Base-by-base conservation (phyloP, 1,140 invertebrate species). In the Coelopa frigida region DNA sequence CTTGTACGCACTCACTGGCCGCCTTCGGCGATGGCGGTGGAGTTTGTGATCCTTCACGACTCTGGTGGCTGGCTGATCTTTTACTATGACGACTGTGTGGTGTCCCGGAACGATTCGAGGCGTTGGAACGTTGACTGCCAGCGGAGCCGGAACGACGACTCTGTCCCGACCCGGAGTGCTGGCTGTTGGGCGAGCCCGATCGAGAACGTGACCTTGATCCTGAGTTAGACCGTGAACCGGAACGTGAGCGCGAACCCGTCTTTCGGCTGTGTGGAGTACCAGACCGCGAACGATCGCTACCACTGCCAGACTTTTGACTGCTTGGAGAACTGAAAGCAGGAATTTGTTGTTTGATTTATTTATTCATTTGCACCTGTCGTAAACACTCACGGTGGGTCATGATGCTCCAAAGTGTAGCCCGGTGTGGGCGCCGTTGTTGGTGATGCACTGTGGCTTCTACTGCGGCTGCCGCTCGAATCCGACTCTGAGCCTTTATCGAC, bases 211-310 rank as follows among this genome's bases (percentile, higher is more conserved):
- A 51, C 3, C 44, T 21, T 5, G 44, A 43, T 11, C 39, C 21
- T 10, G 29, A 32, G 12, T 14, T 24, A 3, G 45, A 46, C 12
- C 22, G 20, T 4, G 49, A 46, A 15, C 36, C 36, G 36, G 31
- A 38, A 2, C 37, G 39, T 3, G 50, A 48, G 32, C 40, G 31
- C 3, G 39, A 41, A n/a, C 39, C 32, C 7, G 49, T 46, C 14
- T 29, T 44, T 3, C 24, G 24, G 14, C 33, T 32, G 18, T 26
- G 7, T n/a, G 31, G 46, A 6, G 33, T 27, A 7, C 46, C 45
- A 17, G 57, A 59, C 27, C 56, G 48, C 10, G 61, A 49, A 51
- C 52, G 58, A 38, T 55, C 55, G 31, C 58, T 65, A 14, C 51
- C 58, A 37, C 53, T 61, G 7, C 46, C 55, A 11, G 31, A 48